A percentile compares a stretch with the other conserved stretches of the same genome.
Evolutionary conservation across 2,797 vertebrate genomes (phyloP).

Genomic region (Cossypha niveicapilla): DNA sequence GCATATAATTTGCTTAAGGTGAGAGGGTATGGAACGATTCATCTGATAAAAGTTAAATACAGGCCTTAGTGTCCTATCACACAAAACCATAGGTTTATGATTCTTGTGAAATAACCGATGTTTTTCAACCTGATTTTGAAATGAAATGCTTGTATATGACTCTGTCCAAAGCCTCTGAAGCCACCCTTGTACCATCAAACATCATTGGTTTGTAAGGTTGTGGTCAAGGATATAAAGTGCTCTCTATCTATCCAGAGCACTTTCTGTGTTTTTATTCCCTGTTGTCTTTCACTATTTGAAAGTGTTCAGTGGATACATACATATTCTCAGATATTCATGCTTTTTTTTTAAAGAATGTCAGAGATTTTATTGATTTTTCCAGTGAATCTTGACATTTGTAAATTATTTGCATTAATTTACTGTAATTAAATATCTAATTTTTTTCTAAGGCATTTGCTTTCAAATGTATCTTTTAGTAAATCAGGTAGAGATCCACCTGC

Average conservation of each 20-base stretch:
- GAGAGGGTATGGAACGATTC: background rate
- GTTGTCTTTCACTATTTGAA: background rate
- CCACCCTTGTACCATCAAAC: background rate
- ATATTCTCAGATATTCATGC: background rate
- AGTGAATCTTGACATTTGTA: background rate
- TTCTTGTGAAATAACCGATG: background rate
- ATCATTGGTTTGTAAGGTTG: background rate
- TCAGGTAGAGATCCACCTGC: background rate
- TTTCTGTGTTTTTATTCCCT: background rate
- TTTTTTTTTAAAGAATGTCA: background rate
- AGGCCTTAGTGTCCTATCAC: background rate
- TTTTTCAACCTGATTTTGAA: background rate
- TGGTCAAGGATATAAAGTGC: background rate
- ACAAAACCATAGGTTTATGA: background rate
- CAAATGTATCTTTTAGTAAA: background rate
- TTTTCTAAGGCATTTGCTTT: background rate
- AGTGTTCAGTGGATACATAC: background rate
- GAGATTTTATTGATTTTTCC: background rate
- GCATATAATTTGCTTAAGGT: background rate
- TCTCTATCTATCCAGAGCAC: background rate
- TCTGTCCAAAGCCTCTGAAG: background rate
- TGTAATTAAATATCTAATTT: background rate
- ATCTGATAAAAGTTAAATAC: background rate
- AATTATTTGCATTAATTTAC: background rate
- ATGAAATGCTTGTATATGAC: background rate